Evolutionary conservation across 2,113 vertebrate species (phyloP).

Genomic region (Clinocottus analis): DNA sequence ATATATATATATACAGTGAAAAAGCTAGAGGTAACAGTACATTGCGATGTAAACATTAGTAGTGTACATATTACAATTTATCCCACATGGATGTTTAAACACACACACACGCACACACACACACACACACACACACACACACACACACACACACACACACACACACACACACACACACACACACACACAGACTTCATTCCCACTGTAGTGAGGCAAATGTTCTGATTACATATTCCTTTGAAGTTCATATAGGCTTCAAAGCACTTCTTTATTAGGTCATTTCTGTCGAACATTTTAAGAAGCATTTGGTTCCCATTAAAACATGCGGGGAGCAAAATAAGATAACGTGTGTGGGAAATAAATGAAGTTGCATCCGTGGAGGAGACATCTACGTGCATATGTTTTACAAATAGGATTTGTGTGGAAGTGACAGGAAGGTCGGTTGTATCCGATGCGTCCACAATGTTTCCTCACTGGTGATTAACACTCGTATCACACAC

Average conservation of each 20-base stretch:
- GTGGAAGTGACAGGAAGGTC: neutral
- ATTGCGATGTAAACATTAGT: constrained; percentile 3
- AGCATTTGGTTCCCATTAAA: constrained; percentile 50
- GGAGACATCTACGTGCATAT: neutral
- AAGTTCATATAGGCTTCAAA: constrained; percentile 67
- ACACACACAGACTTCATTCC: constrained; percentile 14
- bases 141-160: constrained; percentile 3
- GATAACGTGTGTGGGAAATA: constrained; percentile 37
- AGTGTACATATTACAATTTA: constrained; percentile 1
- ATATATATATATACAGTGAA: neutral
- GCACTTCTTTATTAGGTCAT: constrained; percentile 54
- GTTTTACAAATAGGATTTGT: neutral
- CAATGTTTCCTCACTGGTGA: neutral
- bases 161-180: neutral
- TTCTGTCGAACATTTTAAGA: constrained; percentile 69
- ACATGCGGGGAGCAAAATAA: constrained; percentile 37
- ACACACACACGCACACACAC: too few species aligned
- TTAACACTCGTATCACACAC: neutral
- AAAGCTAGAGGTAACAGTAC: neutral
- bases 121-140: neutral
- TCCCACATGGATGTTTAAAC: neutral
- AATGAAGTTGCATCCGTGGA: constrained; percentile 18
- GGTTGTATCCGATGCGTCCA: neutral
- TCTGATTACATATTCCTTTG: constrained; percentile 68
- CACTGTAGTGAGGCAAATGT: constrained; percentile 26